These are phyloP conservation scores for Chionis minor DNA, from an alignment of 2,113 vertebrate genomes.

Conservation along the genomic window DNA sequence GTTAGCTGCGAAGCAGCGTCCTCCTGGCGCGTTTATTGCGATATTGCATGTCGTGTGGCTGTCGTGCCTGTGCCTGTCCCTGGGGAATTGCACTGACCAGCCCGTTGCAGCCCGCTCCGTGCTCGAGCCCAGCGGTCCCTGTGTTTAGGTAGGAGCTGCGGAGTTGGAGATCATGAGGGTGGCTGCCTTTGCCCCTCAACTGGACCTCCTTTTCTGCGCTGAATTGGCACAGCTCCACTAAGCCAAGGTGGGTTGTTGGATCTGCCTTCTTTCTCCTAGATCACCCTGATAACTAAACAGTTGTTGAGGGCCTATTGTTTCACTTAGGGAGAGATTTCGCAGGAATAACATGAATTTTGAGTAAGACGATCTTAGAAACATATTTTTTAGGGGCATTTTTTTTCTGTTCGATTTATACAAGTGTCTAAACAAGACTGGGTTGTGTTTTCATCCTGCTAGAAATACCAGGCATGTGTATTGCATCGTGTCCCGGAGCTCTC, in stretches of 20 bases:
- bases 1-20: background rate
- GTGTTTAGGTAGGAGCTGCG: background rate
- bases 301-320: background rate
- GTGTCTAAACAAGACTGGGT: background rate
- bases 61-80: background rate
- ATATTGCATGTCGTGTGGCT: background rate
- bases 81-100: background rate
- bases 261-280: background rate
- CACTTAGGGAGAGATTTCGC: background rate
- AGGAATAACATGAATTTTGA: background rate
- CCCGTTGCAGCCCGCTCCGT: accelerated
- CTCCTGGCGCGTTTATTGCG: accelerated
- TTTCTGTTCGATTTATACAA: background rate
- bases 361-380: background rate
- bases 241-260: background rate
- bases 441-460: background rate
- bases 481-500: background rate
- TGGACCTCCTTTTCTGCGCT: background rate
- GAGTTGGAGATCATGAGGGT: background rate
- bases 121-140: background rate
- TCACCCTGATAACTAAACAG: background rate
- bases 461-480: background rate
- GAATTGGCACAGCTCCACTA: background rate
- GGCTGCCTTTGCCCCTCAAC: background rate
- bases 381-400: too few species aligned